These are phyloP conservation scores for Motacilla alba DNA, from an alignment of 2,113 vertebrate species.

Conservation along the genomic window DNA sequence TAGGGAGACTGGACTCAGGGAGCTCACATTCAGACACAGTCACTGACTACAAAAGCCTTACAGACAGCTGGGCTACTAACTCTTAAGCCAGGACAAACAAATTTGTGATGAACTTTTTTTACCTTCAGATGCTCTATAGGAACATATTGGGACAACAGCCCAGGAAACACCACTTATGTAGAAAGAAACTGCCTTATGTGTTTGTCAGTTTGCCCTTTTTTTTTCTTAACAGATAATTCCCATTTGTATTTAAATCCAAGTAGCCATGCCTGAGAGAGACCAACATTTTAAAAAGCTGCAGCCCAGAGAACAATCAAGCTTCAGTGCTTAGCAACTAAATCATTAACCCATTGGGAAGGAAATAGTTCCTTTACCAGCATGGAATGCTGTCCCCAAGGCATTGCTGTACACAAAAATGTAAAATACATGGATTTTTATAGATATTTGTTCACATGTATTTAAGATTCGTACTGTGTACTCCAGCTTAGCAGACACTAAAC, in stretches of 20 bases:
- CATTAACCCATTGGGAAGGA: conserved; percentile 27
- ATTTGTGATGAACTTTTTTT: background rate
- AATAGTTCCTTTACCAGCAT: background rate
- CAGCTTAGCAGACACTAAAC: background rate
- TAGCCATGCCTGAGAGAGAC: background rate
- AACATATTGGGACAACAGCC: background rate
- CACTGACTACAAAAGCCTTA: rapidly evolving
- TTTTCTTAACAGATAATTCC: background rate
- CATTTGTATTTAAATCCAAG: background rate
- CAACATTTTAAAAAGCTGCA: background rate
- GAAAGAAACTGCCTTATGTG: background rate
- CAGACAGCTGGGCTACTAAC: background rate
- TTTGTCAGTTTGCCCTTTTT: background rate
- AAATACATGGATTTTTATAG: background rate
- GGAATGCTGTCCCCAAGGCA: background rate
- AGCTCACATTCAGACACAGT: background rate
- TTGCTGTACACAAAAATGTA: background rate
- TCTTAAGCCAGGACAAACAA: background rate
- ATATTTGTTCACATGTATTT: background rate
- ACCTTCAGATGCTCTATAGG: background rate
- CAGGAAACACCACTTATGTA: background rate
- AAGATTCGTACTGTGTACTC: background rate
- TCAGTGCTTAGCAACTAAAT: conserved; percentile 43
- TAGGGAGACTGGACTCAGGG: background rate
- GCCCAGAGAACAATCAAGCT: conserved; percentile 8